Percentiles rank a stretch among this genome's conserved stretches.
Evolutionary conservation across 2,888 invertebrate genomes (phyloP).

Genomic region (Volucella zonaria): DNA sequence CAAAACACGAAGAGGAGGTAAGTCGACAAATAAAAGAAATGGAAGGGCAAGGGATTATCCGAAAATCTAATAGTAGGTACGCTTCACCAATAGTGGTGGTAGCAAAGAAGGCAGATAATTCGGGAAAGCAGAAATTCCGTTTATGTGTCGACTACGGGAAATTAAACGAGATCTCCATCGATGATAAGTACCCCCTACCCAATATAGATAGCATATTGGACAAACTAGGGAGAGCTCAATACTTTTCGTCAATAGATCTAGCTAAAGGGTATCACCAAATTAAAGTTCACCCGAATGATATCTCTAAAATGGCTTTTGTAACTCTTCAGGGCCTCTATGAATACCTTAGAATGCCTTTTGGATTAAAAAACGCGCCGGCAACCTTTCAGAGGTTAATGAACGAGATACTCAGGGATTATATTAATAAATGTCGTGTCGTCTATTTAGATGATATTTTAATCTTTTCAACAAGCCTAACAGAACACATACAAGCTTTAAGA

Average conservation of each 20-base stretch:
- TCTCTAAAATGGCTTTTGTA: slow-evolving; percentile 1
- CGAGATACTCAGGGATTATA: slow-evolving; percentile 4
- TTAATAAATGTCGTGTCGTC: no score
- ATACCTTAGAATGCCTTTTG: not conserved
- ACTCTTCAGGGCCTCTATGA: not conserved
- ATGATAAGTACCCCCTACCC: slow-evolving; percentile 14
- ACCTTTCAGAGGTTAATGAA: not conserved
- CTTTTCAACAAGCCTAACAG: no score
- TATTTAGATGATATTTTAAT: no score
- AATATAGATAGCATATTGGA: not conserved
- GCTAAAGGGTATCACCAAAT: no score
- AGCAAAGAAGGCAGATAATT: not conserved
- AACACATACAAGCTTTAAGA: no score
- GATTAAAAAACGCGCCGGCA: slow-evolving; percentile 19
- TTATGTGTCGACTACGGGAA: slow-evolving; percentile 20
- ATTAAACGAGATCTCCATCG: slow-evolving; percentile 23
- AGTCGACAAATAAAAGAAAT: not conserved
- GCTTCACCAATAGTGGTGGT: slow-evolving; percentile 8
- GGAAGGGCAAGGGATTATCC: slow-evolving; percentile 17
- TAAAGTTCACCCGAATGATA: not conserved
- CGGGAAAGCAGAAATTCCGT: slow-evolving; percentile 5
- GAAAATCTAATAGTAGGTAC: slow-evolving; percentile 14
- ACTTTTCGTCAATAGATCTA: no score
- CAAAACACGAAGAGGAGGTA: slow-evolving; percentile 24
- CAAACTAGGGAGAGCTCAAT: no score